Evolutionary conservation across 2,113 vertebrate species (phyloP).

Genomic region (Scomber japonicus): DNA sequence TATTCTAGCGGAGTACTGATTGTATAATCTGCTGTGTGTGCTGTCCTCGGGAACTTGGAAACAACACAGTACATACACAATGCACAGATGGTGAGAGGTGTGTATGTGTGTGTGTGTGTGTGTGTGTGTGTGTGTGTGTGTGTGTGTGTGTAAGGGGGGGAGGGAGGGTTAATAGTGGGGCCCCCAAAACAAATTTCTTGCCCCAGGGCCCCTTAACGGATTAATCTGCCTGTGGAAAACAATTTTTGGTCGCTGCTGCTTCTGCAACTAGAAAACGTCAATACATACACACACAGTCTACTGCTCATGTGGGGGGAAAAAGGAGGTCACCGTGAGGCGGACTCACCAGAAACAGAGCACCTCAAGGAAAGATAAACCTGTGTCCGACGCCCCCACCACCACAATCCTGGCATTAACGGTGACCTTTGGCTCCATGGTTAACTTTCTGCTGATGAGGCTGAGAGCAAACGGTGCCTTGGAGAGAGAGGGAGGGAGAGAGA

Average conservation of each 20-base stretch:
- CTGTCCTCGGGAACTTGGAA: slow-evolving; percentile 23
- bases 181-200: slow-evolving; percentile 9
- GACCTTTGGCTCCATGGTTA: slow-evolving; percentile 90
- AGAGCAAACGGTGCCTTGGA: slow-evolving; percentile 87
- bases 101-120: slow-evolving; percentile 1
- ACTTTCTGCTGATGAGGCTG: slow-evolving; percentile 91
- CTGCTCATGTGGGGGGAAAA: neutral
- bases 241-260: neutral
- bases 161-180: slow-evolving; percentile 6
- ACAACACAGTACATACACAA: slow-evolving; percentile 14
- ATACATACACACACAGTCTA: neutral
- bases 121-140: slow-evolving; percentile 14
- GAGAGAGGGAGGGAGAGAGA: slow-evolving; percentile 40
- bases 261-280: neutral
- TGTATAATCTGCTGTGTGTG: neutral
- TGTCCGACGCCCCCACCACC: slow-evolving; percentile 93
- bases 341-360: slow-evolving; percentile 91
- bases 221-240: slow-evolving; percentile 3
- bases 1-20: neutral
- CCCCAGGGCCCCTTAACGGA: slow-evolving; percentile 17
- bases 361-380: slow-evolving; percentile 92
- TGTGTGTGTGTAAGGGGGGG: neutral
- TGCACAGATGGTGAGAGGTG: slow-evolving; percentile 51
- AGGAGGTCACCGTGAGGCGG: neutral
- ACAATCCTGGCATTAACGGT: slow-evolving; percentile 90